Evolutionary conservation across 2,113 vertebrate species (phyloP).

Genomic region (Tyrannus savana): DNA sequence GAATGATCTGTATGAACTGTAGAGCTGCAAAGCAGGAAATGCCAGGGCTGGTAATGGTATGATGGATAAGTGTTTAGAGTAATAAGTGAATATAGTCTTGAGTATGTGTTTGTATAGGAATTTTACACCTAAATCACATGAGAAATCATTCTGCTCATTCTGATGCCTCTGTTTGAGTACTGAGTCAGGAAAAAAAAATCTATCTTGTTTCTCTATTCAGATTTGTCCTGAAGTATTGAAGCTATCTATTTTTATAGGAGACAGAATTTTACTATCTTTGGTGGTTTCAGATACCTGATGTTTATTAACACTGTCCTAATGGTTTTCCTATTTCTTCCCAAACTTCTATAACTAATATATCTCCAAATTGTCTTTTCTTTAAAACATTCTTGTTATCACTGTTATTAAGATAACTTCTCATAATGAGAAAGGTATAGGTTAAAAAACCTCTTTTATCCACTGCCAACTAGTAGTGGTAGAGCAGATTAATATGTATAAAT

Average conservation of each 20-base stretch:
- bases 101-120: not conserved
- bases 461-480: not conserved
- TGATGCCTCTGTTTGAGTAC: not conserved
- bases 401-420: not conserved
- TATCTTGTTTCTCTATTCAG: not conserved
- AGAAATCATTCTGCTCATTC: not conserved
- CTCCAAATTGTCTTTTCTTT: not conserved
- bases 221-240: not conserved
- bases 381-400: not conserved
- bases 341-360: not conserved
- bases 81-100: not conserved
- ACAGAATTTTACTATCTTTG: not conserved
- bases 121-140: not conserved
- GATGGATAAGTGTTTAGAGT: not conserved
- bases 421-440: not conserved
- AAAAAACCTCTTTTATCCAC: not conserved
- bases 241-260: not conserved
- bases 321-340: not conserved
- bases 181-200: not conserved
- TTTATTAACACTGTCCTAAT: not conserved
- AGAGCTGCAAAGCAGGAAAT: not conserved
- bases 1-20: not conserved
- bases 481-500: not conserved
- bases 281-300: not conserved
- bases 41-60: not conserved